Conservation (phyloP, 2,888 invertebrate species). For the Molorchus minor region DNA sequence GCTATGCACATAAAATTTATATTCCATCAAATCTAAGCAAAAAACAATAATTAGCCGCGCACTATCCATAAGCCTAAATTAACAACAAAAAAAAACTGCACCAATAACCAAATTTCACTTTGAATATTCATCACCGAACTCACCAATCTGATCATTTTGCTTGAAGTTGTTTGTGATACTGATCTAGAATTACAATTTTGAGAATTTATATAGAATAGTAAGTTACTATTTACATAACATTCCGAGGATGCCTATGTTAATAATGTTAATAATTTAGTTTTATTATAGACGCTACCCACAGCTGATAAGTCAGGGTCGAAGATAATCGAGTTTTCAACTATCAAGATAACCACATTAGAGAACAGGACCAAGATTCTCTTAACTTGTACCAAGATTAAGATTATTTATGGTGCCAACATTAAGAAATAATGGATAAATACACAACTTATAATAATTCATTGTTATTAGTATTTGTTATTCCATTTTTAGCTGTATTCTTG, state of each 20-base stretch:
- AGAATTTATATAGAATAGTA: constrained; percentile 1
- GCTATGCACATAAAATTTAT: too few relatives aligned
- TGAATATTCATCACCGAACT: background rate
- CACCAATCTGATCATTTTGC: background rate
- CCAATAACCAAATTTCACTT: too few relatives aligned
- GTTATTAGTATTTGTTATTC: too few relatives aligned
- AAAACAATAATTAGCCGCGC: too few relatives aligned
- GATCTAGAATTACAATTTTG: constrained; percentile 2
- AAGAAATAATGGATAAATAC: too few relatives aligned
- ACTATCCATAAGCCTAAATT: too few relatives aligned
- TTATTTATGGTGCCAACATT: background rate
- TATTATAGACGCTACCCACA: constrained; percentile 1
- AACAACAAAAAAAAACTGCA: too few relatives aligned
- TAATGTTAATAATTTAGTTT: background rate
- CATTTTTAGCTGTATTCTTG: too few relatives aligned
- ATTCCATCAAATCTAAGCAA: too few relatives aligned
- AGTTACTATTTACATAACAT: background rate
- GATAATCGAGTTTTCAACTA: background rate
- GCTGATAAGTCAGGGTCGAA: background rate
- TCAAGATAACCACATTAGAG: background rate
- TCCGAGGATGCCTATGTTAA: constrained; percentile 1
- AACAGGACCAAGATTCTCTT: background rate
- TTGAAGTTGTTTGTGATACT: background rate
- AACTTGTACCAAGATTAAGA: too few relatives aligned
- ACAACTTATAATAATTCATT: too few relatives aligned